phyloP scores from a whole-genome alignment of 1,140 invertebrate genomes.

The Zaprionus ornatus region DNA sequence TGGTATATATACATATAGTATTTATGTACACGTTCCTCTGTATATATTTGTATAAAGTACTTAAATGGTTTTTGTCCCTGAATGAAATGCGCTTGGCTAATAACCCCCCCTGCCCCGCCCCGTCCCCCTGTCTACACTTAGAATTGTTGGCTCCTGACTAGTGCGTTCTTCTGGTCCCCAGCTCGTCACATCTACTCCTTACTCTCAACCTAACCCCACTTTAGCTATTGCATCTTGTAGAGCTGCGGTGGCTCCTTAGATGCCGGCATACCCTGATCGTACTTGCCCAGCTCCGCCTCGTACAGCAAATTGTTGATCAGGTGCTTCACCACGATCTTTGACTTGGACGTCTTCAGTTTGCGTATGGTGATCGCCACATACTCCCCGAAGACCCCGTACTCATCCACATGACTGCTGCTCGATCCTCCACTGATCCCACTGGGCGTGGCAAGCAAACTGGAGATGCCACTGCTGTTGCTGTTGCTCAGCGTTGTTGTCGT shows the following conservation, averaged over 20 bases:
- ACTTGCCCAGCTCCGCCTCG: conserved; percentile 79
- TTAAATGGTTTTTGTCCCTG: conserved; percentile 80
- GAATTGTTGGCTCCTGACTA: conserved; percentile 68
- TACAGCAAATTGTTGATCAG: conserved; percentile 80
- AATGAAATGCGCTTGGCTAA: conserved; percentile 70
- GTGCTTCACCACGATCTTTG: conserved; percentile 80
- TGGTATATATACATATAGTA: conserved; percentile 31
- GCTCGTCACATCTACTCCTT: not conserved
- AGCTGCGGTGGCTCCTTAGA: conserved; percentile 80
- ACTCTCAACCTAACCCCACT: not conserved
- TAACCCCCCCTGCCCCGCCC: not conserved
- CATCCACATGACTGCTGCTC: conserved; percentile 66
- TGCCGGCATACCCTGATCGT: conserved; percentile 79
- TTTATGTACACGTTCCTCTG: conserved; percentile 35
- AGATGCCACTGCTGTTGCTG: conserved; percentile 51
- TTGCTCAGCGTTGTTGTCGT: conserved; percentile 38
- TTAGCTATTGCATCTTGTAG: conserved; percentile 72
- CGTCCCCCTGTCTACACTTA: conserved; percentile 16
- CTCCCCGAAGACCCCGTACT: conserved; percentile 79
- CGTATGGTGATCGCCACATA: conserved; percentile 82
- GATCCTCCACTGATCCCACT: conserved; percentile 17
- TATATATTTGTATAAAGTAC: conserved; percentile 63
- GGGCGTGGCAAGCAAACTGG: conserved; percentile 38
- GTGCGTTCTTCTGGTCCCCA: conserved; percentile 48
- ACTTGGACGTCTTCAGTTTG: conserved; percentile 78